phyloP scores from a whole-genome alignment of 2,888 invertebrate species.

The Terebella lapidaria region DNA sequence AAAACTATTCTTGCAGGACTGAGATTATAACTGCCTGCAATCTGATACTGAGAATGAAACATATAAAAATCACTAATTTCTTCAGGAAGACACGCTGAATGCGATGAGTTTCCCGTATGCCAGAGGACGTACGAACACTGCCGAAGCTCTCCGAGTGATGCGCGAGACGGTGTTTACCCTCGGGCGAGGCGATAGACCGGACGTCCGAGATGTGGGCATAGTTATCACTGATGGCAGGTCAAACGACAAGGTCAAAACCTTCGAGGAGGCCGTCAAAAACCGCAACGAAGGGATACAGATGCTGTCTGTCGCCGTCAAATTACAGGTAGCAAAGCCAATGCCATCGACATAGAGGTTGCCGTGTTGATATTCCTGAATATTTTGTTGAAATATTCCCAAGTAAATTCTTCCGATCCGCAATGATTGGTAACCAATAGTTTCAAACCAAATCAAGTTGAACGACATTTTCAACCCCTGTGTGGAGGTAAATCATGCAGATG shows the following conservation, averaged over 20 bases:
- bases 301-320: constrained; percentile 16
- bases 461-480: too few relatives aligned
- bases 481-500: too few relatives aligned
- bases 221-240: constrained; percentile 18
- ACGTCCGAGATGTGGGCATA: constrained; percentile 9
- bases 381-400: too few relatives aligned
- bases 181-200: constrained; percentile 2
- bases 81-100: constrained; percentile 8
- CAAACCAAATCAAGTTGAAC: too few relatives aligned
- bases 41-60: too few relatives aligned
- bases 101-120: constrained; percentile 17
- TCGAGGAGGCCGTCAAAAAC: constrained; percentile 8
- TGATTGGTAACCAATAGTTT: too few relatives aligned
- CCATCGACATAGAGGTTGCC: too few relatives aligned
- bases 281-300: constrained; percentile 9
- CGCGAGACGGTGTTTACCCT: constrained; percentile 6
- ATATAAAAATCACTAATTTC: too few relatives aligned
- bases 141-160: constrained; percentile 8
- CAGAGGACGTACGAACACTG: constrained; percentile 12
- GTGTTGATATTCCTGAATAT: too few relatives aligned
- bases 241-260: constrained; percentile 11
- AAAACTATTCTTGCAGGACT: too few relatives aligned
- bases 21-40: too few relatives aligned
- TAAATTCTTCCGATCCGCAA: too few relatives aligned
- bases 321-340: background rate